Percentiles rank a stretch among this genome's conserved stretches.
These are phyloP conservation scores for Drosophila ezoana DNA, from an alignment of 2,888 invertebrate genomes.

Conservation along the genomic window DNA sequence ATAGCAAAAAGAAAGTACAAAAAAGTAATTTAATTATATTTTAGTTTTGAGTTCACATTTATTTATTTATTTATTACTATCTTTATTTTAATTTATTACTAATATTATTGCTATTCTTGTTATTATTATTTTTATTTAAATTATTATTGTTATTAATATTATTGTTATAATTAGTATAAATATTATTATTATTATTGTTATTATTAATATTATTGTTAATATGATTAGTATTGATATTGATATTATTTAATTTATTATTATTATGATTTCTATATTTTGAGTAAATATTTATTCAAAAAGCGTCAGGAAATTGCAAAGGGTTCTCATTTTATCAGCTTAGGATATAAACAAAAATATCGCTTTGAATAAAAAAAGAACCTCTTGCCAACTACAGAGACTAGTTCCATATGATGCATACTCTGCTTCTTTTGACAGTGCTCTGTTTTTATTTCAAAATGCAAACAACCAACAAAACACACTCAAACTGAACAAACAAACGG, in stretches of 20 bases:
- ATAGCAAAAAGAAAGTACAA: too few species aligned
- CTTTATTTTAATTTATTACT: too few species aligned
- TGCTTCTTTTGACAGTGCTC: slow-evolving; percentile 22
- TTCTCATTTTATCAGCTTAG: not conserved
- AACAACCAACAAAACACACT: slow-evolving; percentile 28
- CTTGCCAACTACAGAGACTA: slow-evolving; percentile 25
- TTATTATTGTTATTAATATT: too few species aligned
- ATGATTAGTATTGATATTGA: too few species aligned
- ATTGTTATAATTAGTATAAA: too few species aligned
- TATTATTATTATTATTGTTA: too few species aligned
- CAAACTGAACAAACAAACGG: slow-evolving; percentile 20
- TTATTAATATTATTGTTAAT: too few species aligned
- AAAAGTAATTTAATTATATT: not conserved
- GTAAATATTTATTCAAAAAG: not conserved
- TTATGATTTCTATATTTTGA: not conserved
- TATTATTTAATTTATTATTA: too few species aligned
- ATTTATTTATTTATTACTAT: too few species aligned
- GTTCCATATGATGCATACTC: slow-evolving; percentile 9
- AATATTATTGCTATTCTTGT: too few species aligned
- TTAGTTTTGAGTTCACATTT: too few species aligned
- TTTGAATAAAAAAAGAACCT: slow-evolving; percentile 3
- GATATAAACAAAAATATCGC: not conserved
- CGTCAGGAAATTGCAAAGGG: not conserved
- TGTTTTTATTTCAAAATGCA: slow-evolving; percentile 69
- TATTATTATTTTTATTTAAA: too few species aligned